Evolutionary conservation across 2,888 invertebrate genomes (phyloP).

Genomic region (Salpingus planirostris): DNA sequence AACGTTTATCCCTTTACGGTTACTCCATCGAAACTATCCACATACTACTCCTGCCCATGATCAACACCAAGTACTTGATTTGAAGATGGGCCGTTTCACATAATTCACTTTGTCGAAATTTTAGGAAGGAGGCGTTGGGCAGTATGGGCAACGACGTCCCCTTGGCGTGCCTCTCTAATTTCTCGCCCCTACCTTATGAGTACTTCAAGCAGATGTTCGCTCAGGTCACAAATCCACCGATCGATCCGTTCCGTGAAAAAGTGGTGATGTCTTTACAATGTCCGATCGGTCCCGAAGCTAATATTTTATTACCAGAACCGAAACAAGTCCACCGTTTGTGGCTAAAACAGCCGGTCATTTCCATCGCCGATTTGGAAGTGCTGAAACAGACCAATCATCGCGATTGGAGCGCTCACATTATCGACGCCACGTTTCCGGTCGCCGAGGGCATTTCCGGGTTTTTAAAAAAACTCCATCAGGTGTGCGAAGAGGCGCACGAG

Average conservation of each 20-base stretch:
- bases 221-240: constrained; percentile 98
- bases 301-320: constrained; percentile 83
- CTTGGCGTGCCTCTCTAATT: constrained; percentile 90
- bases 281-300: constrained; percentile 93
- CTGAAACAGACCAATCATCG: constrained; percentile 75
- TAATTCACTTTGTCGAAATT: no score
- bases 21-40: constrained; percentile 94
- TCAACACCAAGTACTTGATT: constrained; percentile 70
- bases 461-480: constrained; percentile 64
- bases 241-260: constrained; percentile 98
- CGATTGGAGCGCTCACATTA: constrained; percentile 76
- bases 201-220: constrained; percentile 99
- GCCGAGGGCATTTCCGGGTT: constrained; percentile 68
- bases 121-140: constrained; percentile 93
- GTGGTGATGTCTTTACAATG: constrained; percentile 98
- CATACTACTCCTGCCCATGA: constrained; percentile 92
- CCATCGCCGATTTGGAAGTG: constrained; percentile 81
- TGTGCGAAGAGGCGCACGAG: constrained; percentile 70
- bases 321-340: constrained; percentile 81
- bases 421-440: constrained; percentile 79
- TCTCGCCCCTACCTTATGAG: constrained; percentile 90
- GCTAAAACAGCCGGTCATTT: constrained; percentile 89
- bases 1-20: constrained; percentile 80
- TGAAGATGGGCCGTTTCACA: no score
- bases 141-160: constrained; percentile 99